These are phyloP conservation scores for Melangyna quadrimaculata DNA, from an alignment of 2,888 invertebrate genomes.

Conservation along the genomic window DNA sequence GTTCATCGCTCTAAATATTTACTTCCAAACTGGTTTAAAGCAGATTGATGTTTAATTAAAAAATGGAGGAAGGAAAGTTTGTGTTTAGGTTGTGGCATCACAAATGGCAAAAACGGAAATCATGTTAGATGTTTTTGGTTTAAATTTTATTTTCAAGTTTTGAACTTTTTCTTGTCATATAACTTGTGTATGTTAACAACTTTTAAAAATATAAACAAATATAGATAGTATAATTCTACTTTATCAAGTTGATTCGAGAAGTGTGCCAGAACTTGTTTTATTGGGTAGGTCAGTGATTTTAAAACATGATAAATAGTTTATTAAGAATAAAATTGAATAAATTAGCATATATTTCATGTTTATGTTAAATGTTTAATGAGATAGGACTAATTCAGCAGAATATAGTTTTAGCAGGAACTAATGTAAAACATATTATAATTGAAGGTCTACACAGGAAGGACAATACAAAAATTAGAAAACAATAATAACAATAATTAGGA, in stretches of 20 bases:
- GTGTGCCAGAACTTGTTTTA: background rate
- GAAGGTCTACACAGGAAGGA: too few species aligned
- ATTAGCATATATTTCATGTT: background rate
- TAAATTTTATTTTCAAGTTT: background rate
- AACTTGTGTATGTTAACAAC: too few species aligned
- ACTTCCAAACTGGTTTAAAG: slow-evolving; percentile 28
- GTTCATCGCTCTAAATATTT: slow-evolving; percentile 50
- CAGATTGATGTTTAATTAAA: background rate
- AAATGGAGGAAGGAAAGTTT: background rate
- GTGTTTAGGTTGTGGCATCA: background rate
- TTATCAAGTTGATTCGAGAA: background rate
- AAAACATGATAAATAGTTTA: background rate
- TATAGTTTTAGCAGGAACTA: too few species aligned
- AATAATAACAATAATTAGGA: too few species aligned
- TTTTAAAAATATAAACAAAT: too few species aligned
- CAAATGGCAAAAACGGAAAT: background rate
- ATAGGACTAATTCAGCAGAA: too few species aligned
- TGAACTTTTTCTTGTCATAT: background rate
- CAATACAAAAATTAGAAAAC: too few species aligned
- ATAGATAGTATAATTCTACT: too few species aligned
- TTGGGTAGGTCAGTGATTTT: background rate
- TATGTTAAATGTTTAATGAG: too few species aligned
- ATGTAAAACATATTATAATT: too few species aligned
- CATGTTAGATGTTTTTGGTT: background rate
- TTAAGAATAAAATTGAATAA: background rate